Evolutionary conservation across 2,113 vertebrate genomes (phyloP), one percentile per base, ranked within the genome.

Genomic region (Cyprinus carpio): DNA sequence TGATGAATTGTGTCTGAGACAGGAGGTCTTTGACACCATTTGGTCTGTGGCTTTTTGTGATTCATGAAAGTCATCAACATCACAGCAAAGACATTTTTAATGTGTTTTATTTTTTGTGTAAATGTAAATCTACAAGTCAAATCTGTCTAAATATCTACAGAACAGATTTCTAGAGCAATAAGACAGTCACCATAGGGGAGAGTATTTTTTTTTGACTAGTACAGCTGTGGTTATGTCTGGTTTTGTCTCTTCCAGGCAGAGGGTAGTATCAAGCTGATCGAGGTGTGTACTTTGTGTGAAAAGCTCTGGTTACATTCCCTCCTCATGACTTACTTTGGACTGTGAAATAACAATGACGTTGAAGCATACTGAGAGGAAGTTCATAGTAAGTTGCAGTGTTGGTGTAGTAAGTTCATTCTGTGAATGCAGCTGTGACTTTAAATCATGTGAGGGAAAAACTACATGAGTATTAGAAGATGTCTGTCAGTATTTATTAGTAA

Each of bases 311-410:
- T 84, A 90, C 87, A 90, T 86, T 87, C 88, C 51, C 80, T 90
- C 86, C 85, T 87, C 84, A 84, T 79, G 62, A 56, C 85, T 90
- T 90, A 91, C 89, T 90, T 92, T 91, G 87, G 83, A 90, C 90
- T 88, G 81, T 91, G 86, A 91, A 94, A 94, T 90, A 93, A 92
- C 91, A 94, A 92, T 94, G 81, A 91, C 91, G 90, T 89, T 89
- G 81, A 82, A 90, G 86, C 91, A 91, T 87, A 88, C 88, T 77
- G 62, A 34, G 82, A 93, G 93, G 92, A 94, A 94, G 92, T 89
- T 79, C 77, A 88, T 91, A 89, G 89, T 88, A 87, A 92, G 91
- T 92, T 85, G 88, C 91, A 93, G 76, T 81, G 64, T 84, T 92
- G 89, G 89, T 87, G 89, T 25, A 12, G 80, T 77, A 87, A 86